Evolutionary conservation across 2,797 vertebrate species (phyloP), one percentile per base, ranked within the genome.

Genomic region (Schizopygopsis pylzovi): DNA sequence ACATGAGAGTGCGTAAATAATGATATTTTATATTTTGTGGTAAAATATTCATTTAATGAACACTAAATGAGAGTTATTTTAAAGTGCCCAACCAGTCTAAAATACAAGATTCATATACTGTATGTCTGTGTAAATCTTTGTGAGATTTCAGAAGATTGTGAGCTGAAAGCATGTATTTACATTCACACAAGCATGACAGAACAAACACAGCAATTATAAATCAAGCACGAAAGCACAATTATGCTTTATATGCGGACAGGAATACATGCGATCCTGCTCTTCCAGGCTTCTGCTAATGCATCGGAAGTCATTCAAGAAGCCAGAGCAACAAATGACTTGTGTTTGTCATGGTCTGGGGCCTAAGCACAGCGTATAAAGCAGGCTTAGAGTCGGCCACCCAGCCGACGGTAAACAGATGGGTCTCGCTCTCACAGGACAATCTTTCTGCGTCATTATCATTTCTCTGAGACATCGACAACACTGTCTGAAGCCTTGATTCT

Each of bases 301-400:
- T 54, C 75, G 49, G 81, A 81, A 73, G 75, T 80, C 75, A 82
- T 82, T 82, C 49, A 78, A 37, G 39, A 72, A 79, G 49, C 37
- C 70, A 28, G 43, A 70, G 63, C 54, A 87, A 85, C 85, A 88
- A 87, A 88, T 90, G 10, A 85, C 73, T 81, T 15, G 37, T 77
- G 85, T 85, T 85, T 85, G 78, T 88, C 82, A 89, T 52, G 75
- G 82, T 87, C 81, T 71, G 78, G 54, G 37, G 83, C 72, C 73
- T 72, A 61, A 82, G 70, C n/a, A 85, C 80, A 22, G 81, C 15
- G 54, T 47, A 54, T 71, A 82, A 49, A 78, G 81, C 47, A 65
- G 22, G 59, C 59, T 54, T 79, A 81, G 37, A 67, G 54, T 13
- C 39, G 12, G 80, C 67, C 83, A 84, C 80, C 81, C 73, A 84